A percentile compares a stretch with the other conserved stretches of the same genome.
phyloP scores from a whole-genome alignment of 2,113 vertebrate species.

The Paramisgurnus dabryanus region DNA sequence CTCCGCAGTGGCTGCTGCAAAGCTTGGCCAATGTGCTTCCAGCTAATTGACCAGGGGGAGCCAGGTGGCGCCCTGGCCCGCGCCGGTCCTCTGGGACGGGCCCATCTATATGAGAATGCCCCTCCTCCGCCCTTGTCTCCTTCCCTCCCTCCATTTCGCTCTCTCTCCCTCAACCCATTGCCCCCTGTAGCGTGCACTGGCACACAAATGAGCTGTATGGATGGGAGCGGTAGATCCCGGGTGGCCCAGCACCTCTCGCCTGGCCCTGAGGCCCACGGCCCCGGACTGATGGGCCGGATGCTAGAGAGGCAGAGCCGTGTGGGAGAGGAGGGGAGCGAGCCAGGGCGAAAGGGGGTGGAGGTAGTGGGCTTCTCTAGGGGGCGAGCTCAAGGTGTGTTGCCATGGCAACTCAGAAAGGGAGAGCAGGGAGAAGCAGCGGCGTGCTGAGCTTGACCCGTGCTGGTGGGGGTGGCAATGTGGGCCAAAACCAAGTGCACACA shows the following conservation, averaged over 20 bases:
- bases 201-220: constrained; percentile 80
- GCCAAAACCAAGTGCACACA: constrained; percentile 65
- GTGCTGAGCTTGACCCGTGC: constrained; percentile 92
- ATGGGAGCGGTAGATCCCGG: constrained; percentile 53
- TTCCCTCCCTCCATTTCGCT: constrained; percentile 20
- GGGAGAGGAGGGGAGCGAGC: constrained; percentile 36
- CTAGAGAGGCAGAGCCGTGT: constrained; percentile 74
- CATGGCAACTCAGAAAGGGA: constrained; percentile 86
- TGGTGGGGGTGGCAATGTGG: constrained; percentile 81
- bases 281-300: constrained; percentile 84
- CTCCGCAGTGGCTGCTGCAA: constrained; percentile 41
- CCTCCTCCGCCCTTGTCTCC: constrained; percentile 1
- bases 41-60: constrained; percentile 76
- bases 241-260: constrained; percentile 53
- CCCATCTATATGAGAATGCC: constrained; percentile 47
- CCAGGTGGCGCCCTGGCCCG: constrained; percentile 61
- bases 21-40: constrained; percentile 47
- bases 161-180: constrained; percentile 55
- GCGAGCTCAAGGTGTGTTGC: constrained; percentile 94
- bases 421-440: constrained; percentile 81
- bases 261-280: constrained; percentile 60
- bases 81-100: constrained; percentile 20
- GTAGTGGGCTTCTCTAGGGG: constrained; percentile 86
- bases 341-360: constrained; percentile 74
- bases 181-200: constrained; percentile 67